Evolutionary conservation across 1,140 invertebrate species (phyloP), one percentile per base, ranked within the genome.

Genomic region (Bacillus rossius): DNA sequence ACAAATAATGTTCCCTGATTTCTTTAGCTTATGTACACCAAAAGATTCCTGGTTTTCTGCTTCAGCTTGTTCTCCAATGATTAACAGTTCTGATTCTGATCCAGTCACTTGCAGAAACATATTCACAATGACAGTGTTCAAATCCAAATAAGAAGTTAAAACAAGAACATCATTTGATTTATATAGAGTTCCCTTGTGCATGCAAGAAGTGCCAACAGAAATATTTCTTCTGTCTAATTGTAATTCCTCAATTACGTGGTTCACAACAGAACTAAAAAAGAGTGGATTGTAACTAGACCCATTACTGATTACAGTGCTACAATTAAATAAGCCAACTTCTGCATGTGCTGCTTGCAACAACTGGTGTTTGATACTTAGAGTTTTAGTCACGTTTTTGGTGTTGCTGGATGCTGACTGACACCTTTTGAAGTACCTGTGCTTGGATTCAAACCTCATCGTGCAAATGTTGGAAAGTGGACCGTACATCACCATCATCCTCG

Each of bases 321-420:
- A 8, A 45, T 25, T 25, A 13, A 45, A 45, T 45, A 45, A 45
- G 4, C 43, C 43, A 45, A 8, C 8, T n/a, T 45, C 43, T 5
- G 43, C 43, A 25, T 45, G 23, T 25, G 43, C 17, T 19, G 49
- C 49, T 51, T 4, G 49, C n/a, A 51, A 16, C 8, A 23, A 16
- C 26, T 51, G 49, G 25, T 51, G 49, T 22, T 26, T 19, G 8
- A 20, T n/a, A 23, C 17, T 8, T 4, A 51, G 4, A 23, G 49
- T 51, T 29, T 51, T 51, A 5, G 19, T 22, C 4, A 51, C 49
- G 25, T 51, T 20, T n/a, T 51, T 51, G 19, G 25, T 22, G 49
- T 51, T 51, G 8, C 25, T 8, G 4, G 43, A 45, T 45, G 43
- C 17, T 45, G 17, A 25, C n/a, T 45, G 43, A 13, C 43, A 3